A percentile compares a stretch with the other conserved stretches of the same genome.
These are phyloP conservation scores for Tragulus kanchil DNA, from an alignment of 2,113 vertebrate species.

Conservation along the genomic window DNA sequence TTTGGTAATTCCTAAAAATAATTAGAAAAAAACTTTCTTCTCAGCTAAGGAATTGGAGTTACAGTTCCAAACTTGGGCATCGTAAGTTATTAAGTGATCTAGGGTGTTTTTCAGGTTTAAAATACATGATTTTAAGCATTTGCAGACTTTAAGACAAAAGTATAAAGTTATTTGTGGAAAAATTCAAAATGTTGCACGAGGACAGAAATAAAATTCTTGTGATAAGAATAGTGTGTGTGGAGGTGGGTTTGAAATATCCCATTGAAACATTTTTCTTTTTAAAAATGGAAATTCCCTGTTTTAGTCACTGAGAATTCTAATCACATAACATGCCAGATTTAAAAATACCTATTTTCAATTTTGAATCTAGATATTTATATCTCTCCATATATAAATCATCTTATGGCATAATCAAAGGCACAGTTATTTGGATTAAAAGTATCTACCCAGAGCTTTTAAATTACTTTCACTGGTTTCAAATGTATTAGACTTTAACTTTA, in stretches of 20 bases:
- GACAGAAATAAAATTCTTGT: constrained; percentile 64
- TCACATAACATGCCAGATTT: constrained; percentile 60
- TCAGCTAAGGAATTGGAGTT: constrained; percentile 69
- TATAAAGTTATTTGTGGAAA: constrained; percentile 64
- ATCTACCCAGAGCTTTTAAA: constrained; percentile 82
- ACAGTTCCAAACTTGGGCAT: constrained; percentile 53
- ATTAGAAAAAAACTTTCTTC: constrained; percentile 37
- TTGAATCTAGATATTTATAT: constrained; percentile 47
- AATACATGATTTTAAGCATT: constrained; percentile 51
- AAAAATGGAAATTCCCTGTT: constrained; percentile 43
- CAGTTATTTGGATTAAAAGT: constrained; percentile 72
- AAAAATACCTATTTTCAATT: constrained; percentile 65
- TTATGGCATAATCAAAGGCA: constrained; percentile 74
- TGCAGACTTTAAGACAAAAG: constrained; percentile 61
- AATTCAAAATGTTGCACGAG: constrained; percentile 55
- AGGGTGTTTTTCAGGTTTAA: constrained; percentile 48
- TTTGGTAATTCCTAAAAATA: constrained; percentile 52
- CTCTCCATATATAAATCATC: constrained; percentile 55
- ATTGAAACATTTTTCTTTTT: constrained; percentile 62
- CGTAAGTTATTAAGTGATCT: constrained; percentile 62
- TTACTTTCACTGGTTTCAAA: constrained; percentile 78
- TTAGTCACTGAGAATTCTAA: constrained; percentile 69
- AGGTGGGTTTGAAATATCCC: constrained; percentile 72
- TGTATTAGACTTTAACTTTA: constrained; percentile 55
- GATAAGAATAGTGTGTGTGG: constrained; percentile 58